Percentiles rank a stretch among this genome's conserved stretches.
Evolutionary conservation across 2,888 invertebrate species (phyloP).

Genomic region (Neuroscelio doddi): DNA sequence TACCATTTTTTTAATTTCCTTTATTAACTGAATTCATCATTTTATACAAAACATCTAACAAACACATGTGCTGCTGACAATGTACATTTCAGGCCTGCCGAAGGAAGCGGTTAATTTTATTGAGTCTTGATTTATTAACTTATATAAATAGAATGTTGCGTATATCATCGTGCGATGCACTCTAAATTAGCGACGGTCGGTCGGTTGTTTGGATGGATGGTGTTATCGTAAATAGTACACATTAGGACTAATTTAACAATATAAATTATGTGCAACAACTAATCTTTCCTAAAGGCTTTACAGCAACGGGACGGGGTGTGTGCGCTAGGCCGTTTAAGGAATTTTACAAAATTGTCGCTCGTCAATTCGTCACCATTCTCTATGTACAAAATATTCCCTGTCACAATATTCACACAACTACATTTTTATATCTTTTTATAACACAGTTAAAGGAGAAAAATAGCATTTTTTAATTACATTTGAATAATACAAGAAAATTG

Average conservation of each 20-base stretch:
- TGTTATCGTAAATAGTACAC: neutral
- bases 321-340: slow-evolving; percentile 17
- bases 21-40: slow-evolving; percentile 62
- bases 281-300: neutral
- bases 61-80: slow-evolving; percentile 59
- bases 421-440: too few relatives aligned
- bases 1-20: slow-evolving; percentile 72
- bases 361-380: slow-evolving; percentile 19
- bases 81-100: slow-evolving; percentile 51
- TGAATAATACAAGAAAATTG: too few relatives aligned
- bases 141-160: slow-evolving; percentile 23
- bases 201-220: neutral
- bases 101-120: slow-evolving; percentile 57
- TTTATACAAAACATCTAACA: slow-evolving; percentile 69
- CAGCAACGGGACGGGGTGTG: slow-evolving; percentile 16
- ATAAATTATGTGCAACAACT: slow-evolving; percentile 1
- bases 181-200: slow-evolving; percentile 1
- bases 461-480: too few relatives aligned
- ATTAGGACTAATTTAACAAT: neutral
- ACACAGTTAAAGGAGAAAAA: too few relatives aligned
- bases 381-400: slow-evolving; percentile 40
- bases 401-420: slow-evolving; percentile 5
- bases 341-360: slow-evolving; percentile 16
- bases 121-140: slow-evolving; percentile 37
- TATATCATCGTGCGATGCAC: slow-evolving; percentile 4